Conservation (phyloP, 1,140 invertebrate genomes). For the Limonius californicus region DNA sequence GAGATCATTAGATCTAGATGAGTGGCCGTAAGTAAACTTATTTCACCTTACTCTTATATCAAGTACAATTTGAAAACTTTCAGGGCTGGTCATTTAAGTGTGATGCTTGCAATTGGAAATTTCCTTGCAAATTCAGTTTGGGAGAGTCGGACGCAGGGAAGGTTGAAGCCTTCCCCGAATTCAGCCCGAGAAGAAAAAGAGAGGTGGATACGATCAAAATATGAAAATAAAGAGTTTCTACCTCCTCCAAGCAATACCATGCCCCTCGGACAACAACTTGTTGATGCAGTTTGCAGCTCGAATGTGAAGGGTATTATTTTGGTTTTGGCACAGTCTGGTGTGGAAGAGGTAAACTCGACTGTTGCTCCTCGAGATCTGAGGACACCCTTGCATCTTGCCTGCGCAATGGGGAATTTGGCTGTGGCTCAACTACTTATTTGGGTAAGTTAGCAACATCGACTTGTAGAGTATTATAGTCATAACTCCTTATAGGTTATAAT, state of each 20-base stretch:
- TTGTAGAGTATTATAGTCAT: too few relatives aligned
- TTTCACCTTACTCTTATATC: background rate
- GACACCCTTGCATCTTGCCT: conserved; percentile 84
- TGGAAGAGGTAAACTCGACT: conserved; percentile 61
- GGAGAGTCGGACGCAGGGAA: conserved; percentile 74
- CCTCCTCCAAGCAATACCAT: conserved; percentile 55
- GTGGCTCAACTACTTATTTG: conserved; percentile 90
- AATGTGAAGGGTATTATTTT: conserved; percentile 62
- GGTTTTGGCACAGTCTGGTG: conserved; percentile 56
- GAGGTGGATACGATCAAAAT: conserved; percentile 88
- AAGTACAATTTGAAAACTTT: conserved; percentile 38
- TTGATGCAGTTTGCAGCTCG: conserved; percentile 68
- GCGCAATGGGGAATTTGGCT: conserved; percentile 82
- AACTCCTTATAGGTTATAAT: too few relatives aligned
- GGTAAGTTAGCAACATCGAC: too few relatives aligned
- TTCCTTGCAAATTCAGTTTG: conserved; percentile 88
- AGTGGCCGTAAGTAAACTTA: conserved; percentile 90
- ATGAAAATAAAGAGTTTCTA: conserved; percentile 83
- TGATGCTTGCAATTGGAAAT: conserved; percentile 94
- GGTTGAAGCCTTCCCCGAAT: conserved; percentile 64
- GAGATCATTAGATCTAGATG: conserved; percentile 90
- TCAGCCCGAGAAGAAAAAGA: conserved; percentile 81
- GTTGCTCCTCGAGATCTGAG: conserved; percentile 69
- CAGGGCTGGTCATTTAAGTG: conserved; percentile 83
- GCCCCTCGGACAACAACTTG: conserved; percentile 68